These are phyloP conservation scores for Nylanderia fulva DNA, from an alignment of 1,140 invertebrate genomes.

Conservation along the genomic window DNA sequence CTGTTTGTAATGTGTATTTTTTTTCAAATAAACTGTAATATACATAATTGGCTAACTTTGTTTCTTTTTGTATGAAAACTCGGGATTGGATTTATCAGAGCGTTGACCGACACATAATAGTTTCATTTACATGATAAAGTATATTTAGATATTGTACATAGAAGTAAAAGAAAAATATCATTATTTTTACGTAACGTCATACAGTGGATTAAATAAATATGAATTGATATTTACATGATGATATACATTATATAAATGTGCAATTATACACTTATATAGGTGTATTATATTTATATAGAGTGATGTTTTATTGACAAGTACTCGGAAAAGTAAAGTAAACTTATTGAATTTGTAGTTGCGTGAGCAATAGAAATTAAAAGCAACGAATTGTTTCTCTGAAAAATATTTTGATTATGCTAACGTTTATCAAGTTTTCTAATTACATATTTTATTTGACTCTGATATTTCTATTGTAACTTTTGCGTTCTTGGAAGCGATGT, in stretches of 20 bases:
- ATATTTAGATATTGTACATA: neutral
- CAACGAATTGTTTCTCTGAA: neutral
- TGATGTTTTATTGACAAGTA: neutral
- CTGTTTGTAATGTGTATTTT: conserved; percentile 4
- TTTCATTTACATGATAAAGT: neutral
- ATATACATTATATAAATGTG: neutral
- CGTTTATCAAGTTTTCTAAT: conserved; percentile 17
- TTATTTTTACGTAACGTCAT: neutral
- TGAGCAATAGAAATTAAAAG: conserved; percentile 5
- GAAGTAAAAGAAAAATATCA: no score
- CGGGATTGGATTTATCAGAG: neutral
- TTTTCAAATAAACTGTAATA: conserved; percentile 9
- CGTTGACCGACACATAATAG: conserved; percentile 1
- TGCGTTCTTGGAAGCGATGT: neutral
- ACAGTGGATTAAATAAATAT: neutral
- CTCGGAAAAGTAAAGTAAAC: neutral
- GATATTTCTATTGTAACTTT: neutral
- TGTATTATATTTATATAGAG: neutral
- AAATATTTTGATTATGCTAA: neutral
- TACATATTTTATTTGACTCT: neutral
- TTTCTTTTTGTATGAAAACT: conserved; percentile 16
- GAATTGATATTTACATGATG: neutral
- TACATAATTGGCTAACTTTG: conserved; percentile 7
- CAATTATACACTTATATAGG: no score
- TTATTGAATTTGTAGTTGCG: conserved; percentile 1